phyloP scores from a whole-genome alignment of 2,113 vertebrate species.

The Rousettus leschenaultii region DNA sequence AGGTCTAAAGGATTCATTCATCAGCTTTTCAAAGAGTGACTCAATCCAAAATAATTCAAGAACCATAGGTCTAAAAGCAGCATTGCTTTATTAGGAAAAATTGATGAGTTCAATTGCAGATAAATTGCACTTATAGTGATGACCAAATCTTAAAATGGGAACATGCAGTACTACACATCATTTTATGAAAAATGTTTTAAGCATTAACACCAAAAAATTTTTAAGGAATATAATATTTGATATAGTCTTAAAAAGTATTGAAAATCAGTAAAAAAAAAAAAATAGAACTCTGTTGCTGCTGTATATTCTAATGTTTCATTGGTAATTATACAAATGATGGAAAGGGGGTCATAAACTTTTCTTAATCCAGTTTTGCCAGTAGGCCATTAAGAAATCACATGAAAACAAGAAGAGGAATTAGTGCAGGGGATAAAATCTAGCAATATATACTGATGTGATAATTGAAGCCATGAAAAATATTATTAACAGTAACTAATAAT shows the following conservation, averaged over 20 bases:
- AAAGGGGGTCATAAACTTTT: background rate
- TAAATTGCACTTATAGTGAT: background rate
- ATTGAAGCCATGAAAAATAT: background rate
- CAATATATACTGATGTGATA: background rate
- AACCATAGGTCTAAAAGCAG: constrained; percentile 25
- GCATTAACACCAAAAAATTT: background rate
- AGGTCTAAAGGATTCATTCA: constrained; percentile 36
- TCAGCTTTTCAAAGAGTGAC: constrained; percentile 34
- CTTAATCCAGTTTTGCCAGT: background rate
- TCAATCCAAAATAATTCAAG: constrained; percentile 31
- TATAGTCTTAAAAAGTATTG: background rate
- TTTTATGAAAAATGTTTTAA: background rate
- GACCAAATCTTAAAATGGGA: background rate
- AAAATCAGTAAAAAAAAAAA: background rate
- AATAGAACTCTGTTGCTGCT: background rate
- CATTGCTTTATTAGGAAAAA: constrained; percentile 39
- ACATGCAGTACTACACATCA: too few species aligned
- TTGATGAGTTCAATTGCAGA: background rate
- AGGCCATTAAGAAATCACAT: background rate
- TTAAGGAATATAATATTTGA: background rate
- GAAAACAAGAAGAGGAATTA: background rate
- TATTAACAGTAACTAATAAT: background rate
- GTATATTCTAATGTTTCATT: background rate
- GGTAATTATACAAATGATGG: background rate
- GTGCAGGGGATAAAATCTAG: background rate